Evolutionary conservation across 2,888 invertebrate genomes (phyloP).

Genomic region (Crocallis elinguaria): DNA sequence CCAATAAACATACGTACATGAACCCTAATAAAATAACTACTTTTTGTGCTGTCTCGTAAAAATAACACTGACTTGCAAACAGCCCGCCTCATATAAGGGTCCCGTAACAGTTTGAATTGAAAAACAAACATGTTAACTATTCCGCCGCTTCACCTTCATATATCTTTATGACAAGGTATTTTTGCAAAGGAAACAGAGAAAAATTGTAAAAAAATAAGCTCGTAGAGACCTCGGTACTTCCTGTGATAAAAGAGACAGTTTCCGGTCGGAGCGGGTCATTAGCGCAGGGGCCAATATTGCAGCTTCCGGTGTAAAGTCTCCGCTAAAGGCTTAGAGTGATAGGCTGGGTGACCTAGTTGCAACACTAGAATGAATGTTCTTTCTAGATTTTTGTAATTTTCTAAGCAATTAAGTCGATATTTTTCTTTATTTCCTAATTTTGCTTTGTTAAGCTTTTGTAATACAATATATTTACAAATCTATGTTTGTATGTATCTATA

Average conservation of each 20-base stretch:
- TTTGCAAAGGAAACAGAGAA: slow-evolving; percentile 26
- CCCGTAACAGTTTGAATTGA: background rate
- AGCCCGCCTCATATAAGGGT: background rate
- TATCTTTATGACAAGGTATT: slow-evolving; percentile 29
- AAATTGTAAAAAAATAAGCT: slow-evolving; percentile 39
- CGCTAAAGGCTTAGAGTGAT: slow-evolving; percentile 11
- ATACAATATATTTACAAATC: too few species aligned
- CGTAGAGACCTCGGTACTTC: slow-evolving; percentile 23
- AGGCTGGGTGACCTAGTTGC: slow-evolving; percentile 6
- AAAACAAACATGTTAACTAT: slow-evolving; percentile 10
- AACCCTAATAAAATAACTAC: too few species aligned
- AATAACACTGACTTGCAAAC: too few species aligned
- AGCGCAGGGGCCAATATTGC: slow-evolving; percentile 15
- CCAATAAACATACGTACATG: too few species aligned
- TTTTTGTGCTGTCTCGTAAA: too few species aligned
- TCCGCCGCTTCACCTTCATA: background rate
- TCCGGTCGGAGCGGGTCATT: slow-evolving; percentile 33
- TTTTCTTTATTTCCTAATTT: too few species aligned
- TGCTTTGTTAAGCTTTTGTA: too few species aligned
- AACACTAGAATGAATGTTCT: background rate
- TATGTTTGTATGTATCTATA: too few species aligned
- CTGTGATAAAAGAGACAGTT: slow-evolving; percentile 39
- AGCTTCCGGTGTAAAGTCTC: slow-evolving; percentile 7
- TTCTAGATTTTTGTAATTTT: too few species aligned
- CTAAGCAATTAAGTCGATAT: too few species aligned